Evolutionary conservation across 2,113 vertebrate species (phyloP).

Genomic region (Colaptes auratus): DNA sequence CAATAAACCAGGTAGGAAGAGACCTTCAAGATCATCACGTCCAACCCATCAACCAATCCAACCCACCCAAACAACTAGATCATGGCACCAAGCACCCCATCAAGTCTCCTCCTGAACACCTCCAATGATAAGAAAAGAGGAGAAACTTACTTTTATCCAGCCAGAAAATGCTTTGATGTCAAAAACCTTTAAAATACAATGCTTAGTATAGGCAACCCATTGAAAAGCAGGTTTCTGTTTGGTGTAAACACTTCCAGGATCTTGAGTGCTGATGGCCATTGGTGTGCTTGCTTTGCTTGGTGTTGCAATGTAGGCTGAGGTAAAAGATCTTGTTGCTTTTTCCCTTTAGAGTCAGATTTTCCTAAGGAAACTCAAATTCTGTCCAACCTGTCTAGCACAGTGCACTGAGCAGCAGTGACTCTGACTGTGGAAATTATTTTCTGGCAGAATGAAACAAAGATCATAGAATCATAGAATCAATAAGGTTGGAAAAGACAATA

Average conservation of each 20-base stretch:
- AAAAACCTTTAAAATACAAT: not conserved
- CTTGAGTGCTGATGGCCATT: not conserved
- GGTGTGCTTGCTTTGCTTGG: not conserved
- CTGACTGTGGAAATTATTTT: not conserved
- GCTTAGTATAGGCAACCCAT: not conserved
- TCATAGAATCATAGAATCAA: no score
- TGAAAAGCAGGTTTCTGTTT: not conserved
- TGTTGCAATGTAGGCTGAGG: not conserved
- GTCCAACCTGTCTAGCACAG: not conserved
- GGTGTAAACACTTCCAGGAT: not conserved
- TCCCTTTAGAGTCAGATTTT: not conserved
- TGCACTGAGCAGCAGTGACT: not conserved
- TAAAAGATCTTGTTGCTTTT: not conserved
- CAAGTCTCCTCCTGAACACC: no score
- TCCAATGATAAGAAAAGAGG: no score
- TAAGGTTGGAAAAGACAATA: no score
- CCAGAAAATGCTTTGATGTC: not conserved
- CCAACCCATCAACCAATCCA: no score
- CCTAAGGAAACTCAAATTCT: not conserved
- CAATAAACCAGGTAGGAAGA: no score
- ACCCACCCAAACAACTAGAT: no score
- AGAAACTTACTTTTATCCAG: not conserved
- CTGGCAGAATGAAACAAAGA: not conserved
- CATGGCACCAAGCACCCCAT: no score
- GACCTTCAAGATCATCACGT: no score